These are phyloP conservation scores for Philonicus albiceps DNA, from an alignment of 2,888 invertebrate species.

Conservation along the genomic window DNA sequence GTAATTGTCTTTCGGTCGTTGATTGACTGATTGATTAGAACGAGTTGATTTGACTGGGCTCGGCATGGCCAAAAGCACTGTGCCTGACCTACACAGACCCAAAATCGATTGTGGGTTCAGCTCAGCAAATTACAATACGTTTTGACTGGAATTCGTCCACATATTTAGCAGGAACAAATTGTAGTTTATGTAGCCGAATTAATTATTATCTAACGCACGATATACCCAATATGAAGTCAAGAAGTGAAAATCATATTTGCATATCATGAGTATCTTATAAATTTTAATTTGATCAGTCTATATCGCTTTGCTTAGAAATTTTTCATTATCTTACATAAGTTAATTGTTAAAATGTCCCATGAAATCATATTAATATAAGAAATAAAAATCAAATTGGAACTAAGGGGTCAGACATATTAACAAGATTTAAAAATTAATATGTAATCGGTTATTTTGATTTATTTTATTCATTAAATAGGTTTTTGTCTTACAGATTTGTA, in stretches of 20 bases:
- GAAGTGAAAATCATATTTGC: neutral
- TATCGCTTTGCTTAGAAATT: no score
- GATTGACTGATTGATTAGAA: neutral
- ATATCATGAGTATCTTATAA: no score
- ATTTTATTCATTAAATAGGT: no score
- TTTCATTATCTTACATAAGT: no score
- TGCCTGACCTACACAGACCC: neutral
- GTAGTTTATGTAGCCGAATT: neutral
- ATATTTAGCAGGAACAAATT: neutral
- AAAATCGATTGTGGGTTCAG: neutral
- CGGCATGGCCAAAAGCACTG: neutral
- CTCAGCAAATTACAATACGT: neutral
- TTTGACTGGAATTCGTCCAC: neutral
- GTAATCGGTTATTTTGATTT: no score
- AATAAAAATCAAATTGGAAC: no score
- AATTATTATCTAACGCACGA: neutral
- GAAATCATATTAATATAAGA: no score
- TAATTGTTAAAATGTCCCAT: no score
- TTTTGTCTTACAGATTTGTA: neutral
- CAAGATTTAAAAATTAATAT: no score
- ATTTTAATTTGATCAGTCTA: no score
- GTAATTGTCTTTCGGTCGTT: neutral
- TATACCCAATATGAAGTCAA: neutral
- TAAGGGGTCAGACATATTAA: no score
- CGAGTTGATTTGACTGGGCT: neutral